phyloP scores from a whole-genome alignment of 2,113 vertebrate genomes.

The Mustelus asterias region DNA sequence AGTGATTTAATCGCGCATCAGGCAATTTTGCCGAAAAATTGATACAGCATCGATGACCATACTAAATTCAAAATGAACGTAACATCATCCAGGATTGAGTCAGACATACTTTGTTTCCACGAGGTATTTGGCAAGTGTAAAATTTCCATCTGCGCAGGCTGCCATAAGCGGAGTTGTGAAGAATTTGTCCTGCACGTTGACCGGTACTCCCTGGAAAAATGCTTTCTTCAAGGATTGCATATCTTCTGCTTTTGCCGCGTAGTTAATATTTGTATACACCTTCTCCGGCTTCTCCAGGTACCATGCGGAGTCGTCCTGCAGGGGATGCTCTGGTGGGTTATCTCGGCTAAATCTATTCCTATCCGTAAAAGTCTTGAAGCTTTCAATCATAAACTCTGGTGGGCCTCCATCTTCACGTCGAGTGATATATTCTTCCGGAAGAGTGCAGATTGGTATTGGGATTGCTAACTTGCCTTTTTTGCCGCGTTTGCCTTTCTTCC shows the following conservation, averaged over 20 bases:
- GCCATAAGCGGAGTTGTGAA: conserved; percentile 88
- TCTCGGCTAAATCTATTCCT: conserved; percentile 52
- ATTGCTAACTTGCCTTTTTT: conserved; percentile 59
- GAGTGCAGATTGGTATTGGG: conserved; percentile 69
- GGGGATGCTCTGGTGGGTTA: conserved; percentile 64
- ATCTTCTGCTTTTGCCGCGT: conserved; percentile 69
- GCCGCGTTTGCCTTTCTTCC: conserved; percentile 49
- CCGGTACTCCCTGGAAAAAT: conserved; percentile 66
- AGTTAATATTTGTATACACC: conserved; percentile 65
- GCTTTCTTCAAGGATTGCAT: conserved; percentile 75
- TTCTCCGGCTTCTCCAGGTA: conserved; percentile 68
- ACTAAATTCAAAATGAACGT: neutral
- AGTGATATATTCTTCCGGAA: conserved; percentile 48
- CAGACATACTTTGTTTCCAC: conserved; percentile 69
- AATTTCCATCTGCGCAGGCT: conserved; percentile 72
- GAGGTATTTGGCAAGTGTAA: conserved; percentile 69
- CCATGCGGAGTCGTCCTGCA: conserved; percentile 81
- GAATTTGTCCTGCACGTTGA: conserved; percentile 73
- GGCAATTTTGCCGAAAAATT: neutral
- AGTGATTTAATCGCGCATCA: too few species aligned
- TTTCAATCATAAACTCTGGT: conserved; percentile 74
- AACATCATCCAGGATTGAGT: neutral
- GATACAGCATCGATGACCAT: neutral
- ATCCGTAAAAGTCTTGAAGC: conserved; percentile 54
- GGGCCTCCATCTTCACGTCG: conserved; percentile 65